Conservation (phyloP, 2,113 vertebrate species). For the Rhabdornis inornatus region DNA sequence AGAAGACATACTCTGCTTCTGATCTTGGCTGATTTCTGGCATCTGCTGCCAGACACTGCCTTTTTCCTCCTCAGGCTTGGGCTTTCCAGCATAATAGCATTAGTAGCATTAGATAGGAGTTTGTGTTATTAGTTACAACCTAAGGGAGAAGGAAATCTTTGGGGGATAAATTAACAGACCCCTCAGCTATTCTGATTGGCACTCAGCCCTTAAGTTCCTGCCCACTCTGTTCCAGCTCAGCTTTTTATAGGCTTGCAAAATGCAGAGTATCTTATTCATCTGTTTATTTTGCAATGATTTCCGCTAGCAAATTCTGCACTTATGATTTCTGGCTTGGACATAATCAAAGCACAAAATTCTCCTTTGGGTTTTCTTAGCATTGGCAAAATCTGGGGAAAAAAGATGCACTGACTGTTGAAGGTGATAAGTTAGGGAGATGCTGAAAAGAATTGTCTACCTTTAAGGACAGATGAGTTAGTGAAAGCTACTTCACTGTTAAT, state of each 20-base stretch:
- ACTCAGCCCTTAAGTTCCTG: not conserved
- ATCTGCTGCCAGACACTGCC: not conserved
- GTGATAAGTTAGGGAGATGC: not conserved
- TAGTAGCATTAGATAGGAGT: conserved; percentile 40
- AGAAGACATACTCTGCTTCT: conserved; percentile 8
- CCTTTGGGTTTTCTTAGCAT: not conserved
- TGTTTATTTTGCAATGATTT: conserved; percentile 45
- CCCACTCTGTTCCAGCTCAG: conserved; percentile 10
- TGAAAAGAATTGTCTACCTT: not conserved
- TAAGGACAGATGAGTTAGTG: not conserved
- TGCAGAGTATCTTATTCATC: not conserved
- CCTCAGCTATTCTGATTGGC: not conserved
- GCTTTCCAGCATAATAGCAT: conserved; percentile 61
- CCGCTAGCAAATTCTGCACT: not conserved
- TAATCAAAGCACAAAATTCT: not conserved
- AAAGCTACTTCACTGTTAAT: not conserved
- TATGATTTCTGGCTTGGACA: not conserved
- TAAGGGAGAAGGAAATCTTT: conserved; percentile 30
- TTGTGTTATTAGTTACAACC: conserved; percentile 33
- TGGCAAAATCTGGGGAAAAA: not conserved
- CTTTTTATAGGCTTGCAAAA: conserved; percentile 31
- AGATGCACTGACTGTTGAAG: not conserved
- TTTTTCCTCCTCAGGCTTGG: not conserved
- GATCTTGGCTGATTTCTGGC: conserved; percentile 37
- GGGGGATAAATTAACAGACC: conserved; percentile 37